Base-by-base conservation (phyloP, 1,140 invertebrate genomes). In the Aphelenchoides besseyi region DNA sequence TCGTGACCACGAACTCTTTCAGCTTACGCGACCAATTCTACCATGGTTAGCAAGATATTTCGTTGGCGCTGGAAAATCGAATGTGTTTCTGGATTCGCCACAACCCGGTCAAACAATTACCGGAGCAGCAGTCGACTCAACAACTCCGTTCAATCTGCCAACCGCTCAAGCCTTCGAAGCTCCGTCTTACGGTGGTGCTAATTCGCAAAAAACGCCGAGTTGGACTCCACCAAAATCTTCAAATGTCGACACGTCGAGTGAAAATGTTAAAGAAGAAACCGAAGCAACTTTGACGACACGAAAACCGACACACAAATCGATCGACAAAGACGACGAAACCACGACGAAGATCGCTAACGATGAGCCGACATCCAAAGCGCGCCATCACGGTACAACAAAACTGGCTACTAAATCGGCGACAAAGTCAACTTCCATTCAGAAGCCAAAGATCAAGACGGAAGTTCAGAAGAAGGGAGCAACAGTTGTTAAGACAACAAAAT, bases 11-110 rank as follows among this genome's bases (percentile, higher is more conserved):
- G 29, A 1, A n/a, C 5, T 16, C n/a, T 79, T 75, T 77, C 70
- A 75, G 74, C 54, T 75, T 55, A 75, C 74, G 5, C 30, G 74
- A 36, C 74, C 74, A 2, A 57, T 74, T 41, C 36, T 75, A 41
- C 74, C 74, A 16, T 75, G 74, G 74, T 72, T 75, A 18, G 74
- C 74, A 2, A 36, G 74, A 33, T 75, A 75, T 52, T 75, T 75
- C 69, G 74, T 75, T 41, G 74, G 77, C 29, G 74, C 74, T 12
- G 72, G 69, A 26, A 79, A 75, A 5, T n/a, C 69, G 9, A 37
- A 71, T 29, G 16, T 33, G 18, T 80, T 75, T 55, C 48, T 75
- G 36, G 74, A 75, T n/a, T 77, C 69, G 35, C 74, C 74, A 12
- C 74, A 75, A 75, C 29, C 55, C 29, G 77, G 74, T 3, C 5